Base-by-base conservation (phyloP, 2,797 vertebrate genomes). In the Epinephelus awoara region DNA sequence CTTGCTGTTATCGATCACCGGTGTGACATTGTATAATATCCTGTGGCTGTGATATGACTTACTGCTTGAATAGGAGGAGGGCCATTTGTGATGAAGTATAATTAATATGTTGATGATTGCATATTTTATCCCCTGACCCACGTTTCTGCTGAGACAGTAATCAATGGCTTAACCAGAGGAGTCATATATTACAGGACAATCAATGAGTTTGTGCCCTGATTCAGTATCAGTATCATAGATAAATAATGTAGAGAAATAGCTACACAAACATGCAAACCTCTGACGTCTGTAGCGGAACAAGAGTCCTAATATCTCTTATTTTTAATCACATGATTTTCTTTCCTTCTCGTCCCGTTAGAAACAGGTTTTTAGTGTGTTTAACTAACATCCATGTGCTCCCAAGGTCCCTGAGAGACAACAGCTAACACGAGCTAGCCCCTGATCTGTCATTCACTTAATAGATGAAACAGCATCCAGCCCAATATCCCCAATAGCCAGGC, bases 51-150 rank as follows among this genome's bases (percentile, higher is more conserved):
- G 67, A 75, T 82, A 51, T 85, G 79, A 90, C 66, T 91, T 75
- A 85, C 71, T 69, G 86, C 82, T 61, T 47, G 67, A 65, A 77
- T 4, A 67, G 44, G 65, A 80, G 71, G 64, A 86, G 73, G 64
- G 56, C 42, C 51, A 67, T 85, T 89, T 69, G 42, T 75, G 67
- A 67, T 77, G 55, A 80, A 56, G 78, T 67, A 76, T 87, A 90
- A 93, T 93, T 91, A 91, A 89, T 90, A 83, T 84, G 80, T 75
- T 80, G 76, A 90, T 90, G 81, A 90, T 88, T 19, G 23, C 82
- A 90, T 93, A 86, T 83, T 90, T 93, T 82, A 84, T 76, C 76
- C 64, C 9, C 5, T 3, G 27, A 56, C 44, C 57, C 62, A 58
- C 59, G 3, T 82, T 91, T 91, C 82, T 85, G 79, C 80, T 82